These are phyloP conservation scores for Phrynosoma blainvillii DNA, from an alignment of 2,113 vertebrate genomes.

Conservation along the genomic window DNA sequence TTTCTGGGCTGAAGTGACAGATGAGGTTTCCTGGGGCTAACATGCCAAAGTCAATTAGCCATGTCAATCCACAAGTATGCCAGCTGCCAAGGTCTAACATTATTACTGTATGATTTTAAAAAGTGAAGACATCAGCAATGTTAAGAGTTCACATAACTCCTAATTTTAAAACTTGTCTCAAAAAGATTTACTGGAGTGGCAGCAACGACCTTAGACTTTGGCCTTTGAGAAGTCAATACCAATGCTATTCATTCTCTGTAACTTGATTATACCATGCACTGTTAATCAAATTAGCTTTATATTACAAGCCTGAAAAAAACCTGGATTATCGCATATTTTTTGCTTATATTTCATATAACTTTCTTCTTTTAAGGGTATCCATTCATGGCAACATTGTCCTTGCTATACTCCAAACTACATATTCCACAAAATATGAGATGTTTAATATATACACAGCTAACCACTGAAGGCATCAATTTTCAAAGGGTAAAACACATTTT, in stretches of 20 bases:
- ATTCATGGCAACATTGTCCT: constrained; percentile 59
- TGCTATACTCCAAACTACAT: constrained; percentile 60
- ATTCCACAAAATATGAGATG: constrained; percentile 67
- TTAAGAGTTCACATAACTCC: constrained; percentile 64
- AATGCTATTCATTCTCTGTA: constrained; percentile 56
- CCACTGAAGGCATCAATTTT: constrained; percentile 57
- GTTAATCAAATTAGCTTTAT: constrained; percentile 67
- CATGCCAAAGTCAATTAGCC: constrained; percentile 77
- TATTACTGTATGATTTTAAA: constrained; percentile 71
- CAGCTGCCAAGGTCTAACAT: constrained; percentile 71
- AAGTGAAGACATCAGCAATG: constrained; percentile 67
- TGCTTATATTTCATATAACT: constrained; percentile 52
- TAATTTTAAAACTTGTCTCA: constrained; percentile 63
- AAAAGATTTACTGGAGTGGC: constrained; percentile 55
- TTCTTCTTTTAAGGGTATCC: constrained; percentile 64
- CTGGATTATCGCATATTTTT: constrained; percentile 41
- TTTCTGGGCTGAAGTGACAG: constrained; percentile 63
- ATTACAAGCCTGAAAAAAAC: constrained; percentile 60
- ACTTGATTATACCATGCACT: constrained; percentile 59
- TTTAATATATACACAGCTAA: constrained; percentile 66
- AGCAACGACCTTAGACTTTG: constrained; percentile 63
- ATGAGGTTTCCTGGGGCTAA: constrained; percentile 74
- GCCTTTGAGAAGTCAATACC: constrained; percentile 53
- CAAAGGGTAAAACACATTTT: constrained; percentile 61
- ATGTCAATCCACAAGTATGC: constrained; percentile 72